Evolutionary conservation across 2,888 invertebrate species (phyloP).

Genomic region (Oxycera nigricornis): DNA sequence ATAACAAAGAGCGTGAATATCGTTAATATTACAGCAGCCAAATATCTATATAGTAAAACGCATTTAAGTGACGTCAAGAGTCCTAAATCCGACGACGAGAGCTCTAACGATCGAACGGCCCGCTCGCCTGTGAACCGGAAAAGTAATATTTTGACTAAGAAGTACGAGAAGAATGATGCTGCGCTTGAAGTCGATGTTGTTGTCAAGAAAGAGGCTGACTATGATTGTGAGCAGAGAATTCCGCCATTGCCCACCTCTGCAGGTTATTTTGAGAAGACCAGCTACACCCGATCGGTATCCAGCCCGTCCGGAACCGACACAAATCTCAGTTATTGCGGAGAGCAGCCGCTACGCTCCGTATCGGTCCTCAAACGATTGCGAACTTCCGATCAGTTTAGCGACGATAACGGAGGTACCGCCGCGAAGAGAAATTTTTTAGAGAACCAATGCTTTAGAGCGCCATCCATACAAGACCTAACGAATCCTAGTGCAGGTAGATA

Average conservation of each 20-base stretch:
- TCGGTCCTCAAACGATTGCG: conserved; percentile 46
- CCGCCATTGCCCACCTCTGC: conserved; percentile 50
- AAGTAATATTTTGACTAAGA: conserved; percentile 11
- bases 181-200: conserved; percentile 7
- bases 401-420: conserved; percentile 32
- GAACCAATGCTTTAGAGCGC: conserved; percentile 25
- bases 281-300: neutral
- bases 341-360: conserved; percentile 6
- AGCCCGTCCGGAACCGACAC: neutral
- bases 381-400: conserved; percentile 21
- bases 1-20: conserved; percentile 62
- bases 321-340: neutral
- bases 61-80: conserved; percentile 25
- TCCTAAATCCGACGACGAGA: conserved; percentile 1
- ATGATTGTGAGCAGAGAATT: conserved; percentile 48
- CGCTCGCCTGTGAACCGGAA: neutral
- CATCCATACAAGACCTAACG: conserved; percentile 41
- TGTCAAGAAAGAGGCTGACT: conserved; percentile 47
- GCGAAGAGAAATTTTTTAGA: conserved; percentile 46
- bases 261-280: conserved; percentile 49
- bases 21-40: conserved; percentile 57
- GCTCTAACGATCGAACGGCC: neutral
- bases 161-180: neutral
- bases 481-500: conserved; percentile 41
- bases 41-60: conserved; percentile 52